Evolutionary conservation across 2,797 vertebrate species (phyloP), one percentile per base, ranked within the genome.

Genomic region (Trachurus trachurus): DNA sequence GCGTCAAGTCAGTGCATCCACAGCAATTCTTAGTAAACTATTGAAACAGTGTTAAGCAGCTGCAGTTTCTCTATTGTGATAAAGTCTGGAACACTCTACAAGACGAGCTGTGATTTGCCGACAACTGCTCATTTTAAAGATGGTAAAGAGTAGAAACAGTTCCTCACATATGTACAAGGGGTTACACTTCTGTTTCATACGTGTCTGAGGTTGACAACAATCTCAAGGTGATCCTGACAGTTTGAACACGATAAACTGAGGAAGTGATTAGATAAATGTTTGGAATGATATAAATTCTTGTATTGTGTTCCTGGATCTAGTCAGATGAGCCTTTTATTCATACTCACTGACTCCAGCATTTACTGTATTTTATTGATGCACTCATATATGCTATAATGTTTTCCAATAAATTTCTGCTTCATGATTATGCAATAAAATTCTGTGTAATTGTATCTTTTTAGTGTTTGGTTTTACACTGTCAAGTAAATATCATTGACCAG

Each of bases 391-490:
- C 6, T 12, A 56, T 45, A 74, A 74, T 65, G 66, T 50, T 61
- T 60, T 60, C n/a, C 59, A 86, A 81, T 90, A 90, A 90, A 85
- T 21, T 29, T 9, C 44, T 83, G 62, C 72, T 84, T 82, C n/a
- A 49, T 74, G 50, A 11, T 76, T 80, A 88, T 80, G 64, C 74
- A 82, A 66, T 82, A 12, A 49, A 64, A 13, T 9, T 26, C 34
- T 59, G 17, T 59, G 47, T 2, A 4, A 22, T 52, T 17, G 21
- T 9, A 6, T 56, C 7, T 37, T 37, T 34, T 44, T 6, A 9
- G 15, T 52, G 0, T 29, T 37, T 49, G 2, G 6, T 44, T 50
- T 58, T 19, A 50, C 15, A 42, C 1, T 2, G 0, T 45, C 17
- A 3, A 10, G 8, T n/a, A 50, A 11, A 44, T 21, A 69, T 52